Evolutionary conservation across 2,888 invertebrate species (phyloP).

Genomic region (Cancer borealis): DNA sequence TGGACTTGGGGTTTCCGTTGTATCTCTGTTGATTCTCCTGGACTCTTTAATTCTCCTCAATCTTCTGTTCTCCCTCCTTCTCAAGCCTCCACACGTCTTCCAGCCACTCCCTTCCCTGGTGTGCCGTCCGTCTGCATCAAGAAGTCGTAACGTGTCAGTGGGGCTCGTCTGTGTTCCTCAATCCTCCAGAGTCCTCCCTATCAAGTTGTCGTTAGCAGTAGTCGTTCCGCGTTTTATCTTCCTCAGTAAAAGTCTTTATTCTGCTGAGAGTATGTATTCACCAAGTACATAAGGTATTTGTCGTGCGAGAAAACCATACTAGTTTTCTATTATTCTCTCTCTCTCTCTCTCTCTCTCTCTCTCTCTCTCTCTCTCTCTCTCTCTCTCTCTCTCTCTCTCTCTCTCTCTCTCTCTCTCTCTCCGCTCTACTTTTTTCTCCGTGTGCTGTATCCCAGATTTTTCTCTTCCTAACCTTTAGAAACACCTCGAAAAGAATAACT

Average conservation of each 20-base stretch:
- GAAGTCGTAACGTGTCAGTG: constrained; percentile 34
- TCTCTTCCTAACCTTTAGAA: background rate
- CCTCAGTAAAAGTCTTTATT: background rate
- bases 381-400: constrained; percentile 22
- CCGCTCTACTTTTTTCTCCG: background rate
- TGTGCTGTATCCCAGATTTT: background rate
- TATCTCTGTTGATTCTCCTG: background rate
- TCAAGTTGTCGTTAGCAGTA: background rate
- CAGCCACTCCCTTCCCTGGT: constrained; percentile 16
- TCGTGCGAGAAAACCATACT: background rate
- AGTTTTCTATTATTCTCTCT: background rate
- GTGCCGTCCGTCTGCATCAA: constrained; percentile 6
- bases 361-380: no score
- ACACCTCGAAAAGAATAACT: background rate
- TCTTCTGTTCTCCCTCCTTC: background rate
- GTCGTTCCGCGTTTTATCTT: constrained; percentile 17
- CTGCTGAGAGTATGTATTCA: background rate
- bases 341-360: constrained; percentile 9
- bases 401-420: constrained; percentile 6
- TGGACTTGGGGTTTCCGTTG: background rate
- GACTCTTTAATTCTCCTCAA: no score
- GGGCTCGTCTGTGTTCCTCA: background rate
- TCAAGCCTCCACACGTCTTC: background rate
- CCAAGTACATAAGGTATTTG: background rate
- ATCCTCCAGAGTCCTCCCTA: constrained; percentile 29